Percentiles rank a stretch among this genome's conserved stretches.
Evolutionary conservation across 1,140 invertebrate species (phyloP).

Genomic region (Drosophila athabasca): DNA sequence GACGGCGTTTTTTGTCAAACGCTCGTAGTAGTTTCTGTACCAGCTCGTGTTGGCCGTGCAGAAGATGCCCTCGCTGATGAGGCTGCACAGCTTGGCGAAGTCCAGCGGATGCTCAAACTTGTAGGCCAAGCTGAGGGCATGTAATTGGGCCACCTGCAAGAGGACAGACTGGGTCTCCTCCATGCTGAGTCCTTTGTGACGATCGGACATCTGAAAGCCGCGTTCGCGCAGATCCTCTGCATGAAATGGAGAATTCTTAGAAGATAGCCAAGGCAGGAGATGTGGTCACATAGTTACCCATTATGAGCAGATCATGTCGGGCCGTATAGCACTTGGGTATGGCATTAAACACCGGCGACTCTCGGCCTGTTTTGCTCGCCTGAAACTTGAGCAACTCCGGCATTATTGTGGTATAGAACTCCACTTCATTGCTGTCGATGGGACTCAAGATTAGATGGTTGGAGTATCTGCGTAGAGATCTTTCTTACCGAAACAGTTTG

Average conservation of each 20-base stretch:
- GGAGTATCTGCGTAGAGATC: not conserved
- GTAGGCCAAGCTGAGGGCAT: slow-evolving; percentile 88
- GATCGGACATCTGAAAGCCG: slow-evolving; percentile 88
- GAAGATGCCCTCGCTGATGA: slow-evolving; percentile 86
- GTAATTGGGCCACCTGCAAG: slow-evolving; percentile 87
- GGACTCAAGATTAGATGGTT: slow-evolving; percentile 1
- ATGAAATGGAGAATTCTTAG: not conserved
- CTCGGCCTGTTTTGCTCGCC: slow-evolving; percentile 75
- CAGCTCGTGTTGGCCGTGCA: slow-evolving; percentile 87
- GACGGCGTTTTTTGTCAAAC: slow-evolving; percentile 87
- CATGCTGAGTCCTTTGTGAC: slow-evolving; percentile 86
- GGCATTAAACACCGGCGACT: slow-evolving; percentile 84
- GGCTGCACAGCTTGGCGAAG: slow-evolving; percentile 85
- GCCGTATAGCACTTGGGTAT: slow-evolving; percentile 88
- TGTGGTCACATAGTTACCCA: slow-evolving; percentile 85
- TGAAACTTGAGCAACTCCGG: slow-evolving; percentile 87
- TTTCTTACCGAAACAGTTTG: slow-evolving; percentile 85
- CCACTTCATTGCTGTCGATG: slow-evolving; percentile 86
- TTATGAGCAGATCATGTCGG: slow-evolving; percentile 86
- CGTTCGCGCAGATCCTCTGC: slow-evolving; percentile 84
- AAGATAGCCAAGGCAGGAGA: too few relatives aligned
- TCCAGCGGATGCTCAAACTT: slow-evolving; percentile 86
- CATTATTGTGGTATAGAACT: slow-evolving; percentile 89
- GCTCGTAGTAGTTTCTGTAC: slow-evolving; percentile 88
- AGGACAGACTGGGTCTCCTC: slow-evolving; percentile 86